A percentile compares a stretch with the other conserved stretches of the same genome.
Evolutionary conservation across 2,888 invertebrate species (phyloP).

Genomic region (Tetheella fluctuosa): DNA sequence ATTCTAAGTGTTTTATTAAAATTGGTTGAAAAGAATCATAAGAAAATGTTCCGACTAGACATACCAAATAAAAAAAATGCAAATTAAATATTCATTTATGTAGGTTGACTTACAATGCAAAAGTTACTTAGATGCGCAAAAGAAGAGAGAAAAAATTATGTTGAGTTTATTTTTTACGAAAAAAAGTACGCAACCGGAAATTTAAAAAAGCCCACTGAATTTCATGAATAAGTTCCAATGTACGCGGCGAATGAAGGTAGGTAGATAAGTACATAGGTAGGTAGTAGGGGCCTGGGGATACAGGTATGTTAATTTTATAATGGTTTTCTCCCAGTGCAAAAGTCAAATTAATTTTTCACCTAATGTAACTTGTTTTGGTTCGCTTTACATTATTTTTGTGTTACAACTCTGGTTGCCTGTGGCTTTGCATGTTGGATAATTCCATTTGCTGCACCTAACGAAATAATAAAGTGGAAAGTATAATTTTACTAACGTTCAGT

Average conservation of each 20-base stretch:
- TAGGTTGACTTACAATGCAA: slow-evolving; percentile 19
- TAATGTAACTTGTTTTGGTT: background rate
- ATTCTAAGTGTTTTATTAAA: background rate
- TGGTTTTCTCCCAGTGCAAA: slow-evolving; percentile 17
- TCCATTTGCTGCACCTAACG: background rate
- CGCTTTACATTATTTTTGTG: background rate
- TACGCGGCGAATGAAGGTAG: slow-evolving; percentile 1
- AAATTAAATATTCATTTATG: slow-evolving; percentile 37
- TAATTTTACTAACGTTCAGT: no score
- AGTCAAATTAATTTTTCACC: slow-evolving; percentile 24
- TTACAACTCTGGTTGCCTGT: background rate
- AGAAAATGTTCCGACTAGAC: no score
- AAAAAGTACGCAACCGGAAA: slow-evolving; percentile 19
- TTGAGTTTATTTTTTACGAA: slow-evolving; percentile 30
- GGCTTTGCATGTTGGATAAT: background rate
- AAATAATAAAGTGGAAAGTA: background rate
- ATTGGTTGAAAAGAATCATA: no score
- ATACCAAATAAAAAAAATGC: no score
- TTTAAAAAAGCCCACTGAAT: slow-evolving; percentile 11
- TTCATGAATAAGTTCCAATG: slow-evolving; percentile 10
- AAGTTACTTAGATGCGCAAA: slow-evolving; percentile 19
- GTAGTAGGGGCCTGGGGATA: background rate
- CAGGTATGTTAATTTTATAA: slow-evolving; percentile 30
- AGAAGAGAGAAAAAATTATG: slow-evolving; percentile 22
- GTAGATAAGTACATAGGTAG: background rate